Evolutionary conservation across 2,113 vertebrate genomes (phyloP).

Genomic region (Eptesicus fuscus): DNA sequence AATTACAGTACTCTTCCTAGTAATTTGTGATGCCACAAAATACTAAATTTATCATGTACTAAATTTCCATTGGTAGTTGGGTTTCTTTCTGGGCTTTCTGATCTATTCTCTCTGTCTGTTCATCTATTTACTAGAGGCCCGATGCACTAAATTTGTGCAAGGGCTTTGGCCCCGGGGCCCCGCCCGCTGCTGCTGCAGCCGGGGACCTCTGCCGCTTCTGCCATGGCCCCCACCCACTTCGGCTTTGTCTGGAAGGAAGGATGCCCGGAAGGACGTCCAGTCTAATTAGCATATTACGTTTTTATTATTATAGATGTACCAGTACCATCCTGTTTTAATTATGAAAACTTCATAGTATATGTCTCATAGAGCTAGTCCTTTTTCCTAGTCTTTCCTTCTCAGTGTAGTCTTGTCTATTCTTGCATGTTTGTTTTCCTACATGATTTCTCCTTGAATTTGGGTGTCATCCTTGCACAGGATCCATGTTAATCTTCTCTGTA

Average conservation of each 20-base stretch:
- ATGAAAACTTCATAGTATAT: not conserved
- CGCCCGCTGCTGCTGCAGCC: too few species aligned
- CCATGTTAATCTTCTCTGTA: not conserved
- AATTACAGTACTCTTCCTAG: not conserved
- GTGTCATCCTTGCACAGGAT: not conserved
- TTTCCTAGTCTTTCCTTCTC: not conserved
- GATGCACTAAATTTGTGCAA: too few species aligned
- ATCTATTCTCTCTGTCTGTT: not conserved
- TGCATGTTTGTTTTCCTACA: not conserved
- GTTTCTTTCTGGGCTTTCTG: not conserved
- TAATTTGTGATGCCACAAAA: not conserved
- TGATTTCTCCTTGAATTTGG: not conserved
- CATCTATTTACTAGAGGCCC: not conserved
- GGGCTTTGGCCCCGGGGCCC: too few species aligned
- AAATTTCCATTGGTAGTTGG: not conserved
- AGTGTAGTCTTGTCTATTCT: not conserved
- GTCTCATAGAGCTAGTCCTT: not conserved
- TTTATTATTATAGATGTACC: not conserved
- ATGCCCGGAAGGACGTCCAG: too few species aligned
- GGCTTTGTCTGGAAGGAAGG: too few species aligned
- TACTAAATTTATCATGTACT: not conserved
- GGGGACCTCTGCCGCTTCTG: too few species aligned
- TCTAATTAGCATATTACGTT: too few species aligned
- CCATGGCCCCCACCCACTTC: too few species aligned
- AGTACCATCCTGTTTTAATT: not conserved